Base-by-base conservation (phyloP, 92 coral and sea anemone species). In the Porites cylindrica region DNA sequence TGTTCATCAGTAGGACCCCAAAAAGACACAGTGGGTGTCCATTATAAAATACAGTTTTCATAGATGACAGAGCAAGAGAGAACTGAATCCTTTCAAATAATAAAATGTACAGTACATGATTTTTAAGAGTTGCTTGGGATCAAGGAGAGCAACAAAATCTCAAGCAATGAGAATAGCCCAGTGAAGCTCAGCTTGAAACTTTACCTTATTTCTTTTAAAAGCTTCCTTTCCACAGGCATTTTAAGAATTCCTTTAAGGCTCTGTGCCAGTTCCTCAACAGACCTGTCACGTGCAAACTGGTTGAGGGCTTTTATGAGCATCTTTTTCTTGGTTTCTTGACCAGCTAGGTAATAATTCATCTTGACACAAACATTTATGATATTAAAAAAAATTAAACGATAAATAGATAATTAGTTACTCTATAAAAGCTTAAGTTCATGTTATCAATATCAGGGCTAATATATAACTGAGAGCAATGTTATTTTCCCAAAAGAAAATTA, bases 281-380 rank as follows among this genome's bases (percentile, higher is more conserved):
- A 90, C 77, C 95, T 95, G 83, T 97, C 98, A 80, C 95, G 81
- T 2, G 99, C 99, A 92, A 92, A 97, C 72, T 91, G 92, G 69
- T 97, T 97, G 23, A 97, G 83, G 18, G 92, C 96, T 85, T 95
- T 97, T 81, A 97, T 89, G 17, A 97, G 93, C 69, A 88, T 91
- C 13, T 88, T 80, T 72, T 95, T 95, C 80, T 87, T 93, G 54
- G 67, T 83, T 73, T 95, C 96, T 17, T 97, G 93, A 21, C 96
- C 97, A 62, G 97, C 98, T 38, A 97, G 82, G 70, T 92, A 93
- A 78, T 95, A 97, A 77, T 97, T 97, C 99, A 97, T 95, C 99
- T 97, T 70, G 50, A 75, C 85, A 29, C 32, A 29, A 29, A 29
- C 3, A 29, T 38, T 38, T 4, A 38, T 4, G 47, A 38, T 38